Base-by-base conservation (phyloP, 1,140 invertebrate genomes). In the Aradophagus sp. region DNA sequence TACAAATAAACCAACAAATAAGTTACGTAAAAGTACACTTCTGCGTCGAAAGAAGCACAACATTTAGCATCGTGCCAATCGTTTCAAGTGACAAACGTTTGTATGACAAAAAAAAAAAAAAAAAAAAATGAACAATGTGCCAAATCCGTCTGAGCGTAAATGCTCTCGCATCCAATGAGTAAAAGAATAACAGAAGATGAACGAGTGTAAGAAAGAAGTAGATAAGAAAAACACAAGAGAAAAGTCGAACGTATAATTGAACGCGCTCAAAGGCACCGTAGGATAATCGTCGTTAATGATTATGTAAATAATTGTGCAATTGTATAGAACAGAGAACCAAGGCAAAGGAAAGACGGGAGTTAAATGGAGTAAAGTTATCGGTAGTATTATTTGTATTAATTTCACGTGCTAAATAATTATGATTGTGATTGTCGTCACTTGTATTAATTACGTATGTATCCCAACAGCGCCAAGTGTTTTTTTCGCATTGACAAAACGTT, bases 241-340 rank as follows among this genome's bases (percentile, higher is more conserved):
- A 38, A 71, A 67, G 47, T 75, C 65, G 74, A 71, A 73, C 55
- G 75, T 77, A 77, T 67, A 74, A 76, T 59, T 73, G 77, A 80
- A 79, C 68, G 76, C 75, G 81, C 80, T 82, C 78, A 79, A 77
- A 76, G 78, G 77, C 78, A 81, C 79, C 62, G 56, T 77, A 77
- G 73, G 69, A 71, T 80, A 77, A 62, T 77, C 72, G 74, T 81
- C 80, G 75, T 79, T 74, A 84, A 38, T 81, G 75, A 80, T 79
- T 80, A 76, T 85, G 83, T 85, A 85, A 85, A 85, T 85, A 85
- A 78, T 81, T 84, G 79, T 84, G 80, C 79, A 85, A 82, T 85
- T 85, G 83, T 85, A 84, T 85, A 84, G 81, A 82, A 71, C 74
- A 75, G 71, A 77, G 36, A 76, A 68, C 52, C 17, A 17, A 39